phyloP scores from a whole-genome alignment of 2,797 vertebrate species.

The Melanotaenia boesemani region DNA sequence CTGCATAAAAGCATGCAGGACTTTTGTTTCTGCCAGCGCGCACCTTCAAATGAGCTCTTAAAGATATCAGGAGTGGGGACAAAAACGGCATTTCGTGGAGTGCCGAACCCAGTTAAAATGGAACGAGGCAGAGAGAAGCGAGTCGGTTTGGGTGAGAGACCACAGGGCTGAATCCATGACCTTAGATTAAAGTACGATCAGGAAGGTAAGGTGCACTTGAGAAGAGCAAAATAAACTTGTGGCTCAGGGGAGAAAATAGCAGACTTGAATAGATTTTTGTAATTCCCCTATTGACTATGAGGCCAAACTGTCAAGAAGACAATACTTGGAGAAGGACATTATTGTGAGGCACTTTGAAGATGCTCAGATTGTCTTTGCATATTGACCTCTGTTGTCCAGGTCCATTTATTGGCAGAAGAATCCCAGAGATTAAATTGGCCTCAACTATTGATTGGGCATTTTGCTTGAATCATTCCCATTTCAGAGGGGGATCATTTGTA shows the following conservation, averaged over 20 bases:
- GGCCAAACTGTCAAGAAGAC: conserved; percentile 51
- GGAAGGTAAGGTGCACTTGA: background rate
- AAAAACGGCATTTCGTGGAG: conserved; percentile 66
- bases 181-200: conserved; percentile 27
- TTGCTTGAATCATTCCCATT: conserved; percentile 76
- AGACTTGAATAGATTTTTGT: conserved; percentile 58
- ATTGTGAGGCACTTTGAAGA: conserved; percentile 68
- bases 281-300: conserved; percentile 64
- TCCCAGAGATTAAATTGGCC: conserved; percentile 79
- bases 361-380: conserved; percentile 75
- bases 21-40: conserved; percentile 82
- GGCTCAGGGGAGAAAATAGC: conserved; percentile 39
- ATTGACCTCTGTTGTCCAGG: conserved; percentile 71
- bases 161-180: conserved; percentile 22
- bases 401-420: conserved; percentile 76
- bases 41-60: conserved; percentile 81
- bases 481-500: conserved; percentile 75
- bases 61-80: conserved; percentile 60
- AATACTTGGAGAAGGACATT: conserved; percentile 59
- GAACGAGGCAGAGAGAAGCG: conserved; percentile 1
- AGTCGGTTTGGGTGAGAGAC: conserved; percentile 46
- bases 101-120: conserved; percentile 6
- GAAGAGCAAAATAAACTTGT: conserved; percentile 42
- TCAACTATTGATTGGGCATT: conserved; percentile 74
- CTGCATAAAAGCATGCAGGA: conserved; percentile 86